Base-by-base conservation (phyloP, 2,113 vertebrate genomes). In the Notarius lentiginosus region DNA sequence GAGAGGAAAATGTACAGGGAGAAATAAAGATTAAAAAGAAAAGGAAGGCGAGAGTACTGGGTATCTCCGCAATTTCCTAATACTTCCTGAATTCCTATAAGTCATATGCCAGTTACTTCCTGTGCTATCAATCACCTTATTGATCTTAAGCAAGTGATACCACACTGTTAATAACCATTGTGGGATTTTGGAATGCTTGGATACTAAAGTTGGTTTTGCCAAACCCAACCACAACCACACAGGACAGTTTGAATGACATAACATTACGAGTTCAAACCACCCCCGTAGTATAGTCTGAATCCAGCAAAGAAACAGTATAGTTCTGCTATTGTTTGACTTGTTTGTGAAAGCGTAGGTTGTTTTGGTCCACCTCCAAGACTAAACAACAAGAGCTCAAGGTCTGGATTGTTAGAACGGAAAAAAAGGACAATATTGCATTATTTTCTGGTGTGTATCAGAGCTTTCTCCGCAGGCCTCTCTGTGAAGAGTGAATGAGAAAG, bases 381-480 rank as follows among this genome's bases (percentile, higher is more conserved):
- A 86, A 80, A 77, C 76, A n/a, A 86, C 63, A 66, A 65, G 27
- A 65, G 15, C 80, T 87, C 55, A 82, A 87, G 68, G 86, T 79
- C 72, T 86, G 49, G 30, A 79, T 83, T 87, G 86, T 83, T 87
- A 79, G 30, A n/a, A 7, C 58, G 60, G 34, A 58, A 66, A 41
- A 82, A 83, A 61, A 24, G 75, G 56, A 87, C 86, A 87, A 68
- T 84, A 79, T 79, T 87, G 80, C 49, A 79, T 87, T 87, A 66
- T 87, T 84, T 51, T 77, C 47, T 79, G 58, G 86, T 83, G 81
- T 82, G 41, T 68, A 63, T 77, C 86, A 68, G 86, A 65, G 81
- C 81, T 63, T 60, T 41, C 86, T 77, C 81, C 51, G 7, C 65
- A 73, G 14, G 34, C 66, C 30, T 10, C 65, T 56, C 79, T 24